Evolutionary conservation across 1,140 invertebrate genomes (phyloP), one percentile per base, ranked within the genome.

Genomic region (Triops cancriformis): DNA sequence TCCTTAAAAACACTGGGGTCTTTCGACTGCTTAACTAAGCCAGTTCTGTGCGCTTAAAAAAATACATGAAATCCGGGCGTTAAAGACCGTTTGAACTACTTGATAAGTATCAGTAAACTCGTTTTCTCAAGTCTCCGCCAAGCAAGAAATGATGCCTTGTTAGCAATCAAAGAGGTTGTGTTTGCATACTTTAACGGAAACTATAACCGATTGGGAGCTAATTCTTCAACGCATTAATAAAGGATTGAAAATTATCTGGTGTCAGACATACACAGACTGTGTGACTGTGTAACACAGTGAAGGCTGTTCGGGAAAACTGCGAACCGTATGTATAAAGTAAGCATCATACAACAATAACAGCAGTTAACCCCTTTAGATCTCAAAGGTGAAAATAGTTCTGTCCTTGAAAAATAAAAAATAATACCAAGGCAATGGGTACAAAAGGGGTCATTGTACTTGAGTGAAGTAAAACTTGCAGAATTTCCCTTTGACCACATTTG

Each of bases 101-200:
- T 64, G 51, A 64, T 18, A n/a, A 18, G 51, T 23, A 64, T 64
- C 51, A 10, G 73, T 23, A 74, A 74, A 74, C 42, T 74, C 28
- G 73, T 74, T 74, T 31, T 12, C 12, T 37, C 73, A 74, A 18
- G 41, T 74, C 73, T 27, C 73, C 73, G 23, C 23, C 73, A 2
- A 74, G 41, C 11, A 74, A 5, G 41, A 74, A 37, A 27, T 64
- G 51, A 6, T 64, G 51, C 51, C 23, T 45, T 45, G 43, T 45
- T 45, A 11, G 18, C 43, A 11, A 23, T 64, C 23, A 37, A 37
- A 7, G 7, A 64, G 43, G 1, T 45, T n/a, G 51, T 64, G 18
- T 64, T 64, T 64, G 9, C 51, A 10, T 64, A 64, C n/a, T 18
- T 64, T 64, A 64, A 64, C 51, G 14, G 51, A 64, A 14, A 64